Conservation (phyloP, 2,797 vertebrate species). For the Coregonus ussuriensis region DNA sequence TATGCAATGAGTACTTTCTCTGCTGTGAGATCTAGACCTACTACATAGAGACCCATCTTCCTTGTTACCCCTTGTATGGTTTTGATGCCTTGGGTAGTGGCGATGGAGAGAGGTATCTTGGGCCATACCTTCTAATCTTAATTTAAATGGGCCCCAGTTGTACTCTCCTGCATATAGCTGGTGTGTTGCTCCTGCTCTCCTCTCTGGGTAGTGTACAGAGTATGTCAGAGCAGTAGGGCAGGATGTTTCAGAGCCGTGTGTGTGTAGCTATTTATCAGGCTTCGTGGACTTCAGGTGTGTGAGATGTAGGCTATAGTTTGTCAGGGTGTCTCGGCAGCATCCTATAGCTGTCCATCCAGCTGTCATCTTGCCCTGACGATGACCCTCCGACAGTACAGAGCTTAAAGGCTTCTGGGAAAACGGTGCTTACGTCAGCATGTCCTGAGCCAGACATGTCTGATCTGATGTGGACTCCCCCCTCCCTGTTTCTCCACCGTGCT, state of each 20-base stretch:
- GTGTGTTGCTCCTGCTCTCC: background rate
- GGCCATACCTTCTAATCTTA: background rate
- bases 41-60: too few species aligned
- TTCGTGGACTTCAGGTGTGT: background rate
- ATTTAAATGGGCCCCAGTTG: background rate
- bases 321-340: constrained; percentile 17
- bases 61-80: background rate
- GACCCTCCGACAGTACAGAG: constrained; percentile 48
- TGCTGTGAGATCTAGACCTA: background rate
- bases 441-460: constrained; percentile 64
- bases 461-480: constrained; percentile 32
- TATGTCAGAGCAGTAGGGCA: background rate
- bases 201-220: background rate
- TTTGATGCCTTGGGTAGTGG: background rate
- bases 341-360: background rate
- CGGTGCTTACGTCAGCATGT: constrained; percentile 69
- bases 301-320: background rate
- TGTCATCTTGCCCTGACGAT: constrained; percentile 44
- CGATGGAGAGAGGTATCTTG: background rate
- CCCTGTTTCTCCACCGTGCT: constrained; percentile 19
- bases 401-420: constrained; percentile 68
- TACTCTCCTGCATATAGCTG: background rate
- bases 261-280: constrained; percentile 5
- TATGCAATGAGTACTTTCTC: too few species aligned
- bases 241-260: constrained; percentile 2